phyloP scores from a whole-genome alignment of 2,113 vertebrate genomes.

The Cairina moschata region DNA sequence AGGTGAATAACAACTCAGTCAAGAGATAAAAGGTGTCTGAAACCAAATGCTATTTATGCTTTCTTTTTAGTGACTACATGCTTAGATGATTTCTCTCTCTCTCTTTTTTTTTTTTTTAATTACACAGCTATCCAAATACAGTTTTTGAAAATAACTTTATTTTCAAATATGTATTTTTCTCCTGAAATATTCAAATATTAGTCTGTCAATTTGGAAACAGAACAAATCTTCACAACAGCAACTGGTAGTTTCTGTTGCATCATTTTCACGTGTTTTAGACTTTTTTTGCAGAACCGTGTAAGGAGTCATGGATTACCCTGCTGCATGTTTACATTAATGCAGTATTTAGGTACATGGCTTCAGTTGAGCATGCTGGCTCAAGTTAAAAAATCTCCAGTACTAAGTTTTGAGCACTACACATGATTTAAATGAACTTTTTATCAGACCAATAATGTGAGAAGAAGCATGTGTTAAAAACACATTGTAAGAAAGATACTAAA shows the following conservation, averaged over 20 bases:
- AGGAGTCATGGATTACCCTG: background rate
- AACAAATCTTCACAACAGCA: background rate
- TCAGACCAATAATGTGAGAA: background rate
- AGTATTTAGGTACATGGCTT: background rate
- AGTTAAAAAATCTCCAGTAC: background rate
- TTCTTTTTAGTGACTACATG: background rate
- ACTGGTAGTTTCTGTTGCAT: background rate
- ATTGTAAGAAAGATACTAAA: background rate
- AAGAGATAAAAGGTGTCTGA: slow-evolving; percentile 33
- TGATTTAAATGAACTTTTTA: background rate
- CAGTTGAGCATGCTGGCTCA: background rate
- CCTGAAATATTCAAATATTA: background rate
- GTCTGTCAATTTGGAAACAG: background rate
- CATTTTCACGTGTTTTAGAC: background rate
- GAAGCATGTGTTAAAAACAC: background rate
- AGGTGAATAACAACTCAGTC: slow-evolving; percentile 28
- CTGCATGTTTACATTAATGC: background rate
- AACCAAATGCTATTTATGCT: background rate
- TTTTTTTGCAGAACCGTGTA: background rate
- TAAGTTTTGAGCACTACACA: background rate
- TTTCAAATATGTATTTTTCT: background rate
- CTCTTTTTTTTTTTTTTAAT: no score
- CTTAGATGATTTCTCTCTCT: background rate
- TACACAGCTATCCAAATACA: background rate
- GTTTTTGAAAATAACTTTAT: background rate